Evolutionary conservation across 2,113 vertebrate genomes (phyloP).

Genomic region (Syngnathus typhle): DNA sequence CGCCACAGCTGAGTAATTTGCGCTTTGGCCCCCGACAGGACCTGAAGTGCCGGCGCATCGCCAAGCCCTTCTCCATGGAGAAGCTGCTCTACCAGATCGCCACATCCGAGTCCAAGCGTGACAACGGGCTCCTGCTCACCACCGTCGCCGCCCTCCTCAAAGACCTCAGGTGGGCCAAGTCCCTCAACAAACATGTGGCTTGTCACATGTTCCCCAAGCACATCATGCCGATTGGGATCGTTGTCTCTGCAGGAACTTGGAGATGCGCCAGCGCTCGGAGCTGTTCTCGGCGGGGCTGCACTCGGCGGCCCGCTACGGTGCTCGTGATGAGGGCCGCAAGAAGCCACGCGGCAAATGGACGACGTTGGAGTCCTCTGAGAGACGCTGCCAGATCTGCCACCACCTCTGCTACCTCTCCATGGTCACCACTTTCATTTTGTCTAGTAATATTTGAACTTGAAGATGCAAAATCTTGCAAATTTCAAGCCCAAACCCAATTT

Average conservation of each 20-base stretch:
- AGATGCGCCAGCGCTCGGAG: constrained; percentile 90
- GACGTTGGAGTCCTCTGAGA: constrained; percentile 90
- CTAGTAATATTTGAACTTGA: no score
- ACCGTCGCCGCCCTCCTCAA: constrained; percentile 92
- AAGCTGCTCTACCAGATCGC: constrained; percentile 98
- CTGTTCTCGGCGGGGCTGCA: constrained; percentile 89
- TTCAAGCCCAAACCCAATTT: no score
- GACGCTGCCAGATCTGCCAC: constrained; percentile 94
- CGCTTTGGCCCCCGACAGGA: constrained; percentile 71
- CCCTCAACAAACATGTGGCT: no score
- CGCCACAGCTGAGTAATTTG: background rate
- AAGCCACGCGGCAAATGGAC: constrained; percentile 91
- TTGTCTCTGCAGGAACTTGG: constrained; percentile 76
- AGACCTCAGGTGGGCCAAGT: constrained; percentile 85
- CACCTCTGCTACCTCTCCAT: constrained; percentile 97
- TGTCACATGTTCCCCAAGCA: no score
- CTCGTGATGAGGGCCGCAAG: constrained; percentile 91
- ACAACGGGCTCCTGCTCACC: constrained; percentile 89
- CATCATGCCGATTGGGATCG: no score
- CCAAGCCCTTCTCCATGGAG: constrained; percentile 98
- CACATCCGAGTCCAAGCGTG: constrained; percentile 92
- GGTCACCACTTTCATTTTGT: constrained; percentile 69
- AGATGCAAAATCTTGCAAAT: no score
- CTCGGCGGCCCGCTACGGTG: constrained; percentile 90
- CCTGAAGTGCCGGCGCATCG: constrained; percentile 91